A percentile compares a stretch with the other conserved stretches of the same genome.
Conservation (phyloP, 2,797 vertebrate genomes). For the Amniataba percoides region DNA sequence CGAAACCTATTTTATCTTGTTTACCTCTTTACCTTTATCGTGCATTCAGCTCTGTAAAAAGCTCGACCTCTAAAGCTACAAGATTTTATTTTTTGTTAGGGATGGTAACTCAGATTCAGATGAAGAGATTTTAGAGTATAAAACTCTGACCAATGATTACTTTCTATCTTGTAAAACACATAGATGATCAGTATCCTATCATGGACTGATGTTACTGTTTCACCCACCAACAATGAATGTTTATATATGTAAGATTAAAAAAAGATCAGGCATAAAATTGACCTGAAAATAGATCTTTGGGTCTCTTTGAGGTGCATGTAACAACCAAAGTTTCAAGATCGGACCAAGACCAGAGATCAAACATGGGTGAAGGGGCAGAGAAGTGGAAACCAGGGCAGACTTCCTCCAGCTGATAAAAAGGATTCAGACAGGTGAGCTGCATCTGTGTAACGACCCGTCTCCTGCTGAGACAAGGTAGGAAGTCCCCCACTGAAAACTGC, state of each 20-base stretch:
- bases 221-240: not conserved
- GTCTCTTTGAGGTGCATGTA: not conserved
- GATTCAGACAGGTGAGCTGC: conserved; percentile 2
- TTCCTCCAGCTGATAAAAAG: not conserved
- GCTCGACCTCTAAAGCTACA: not conserved
- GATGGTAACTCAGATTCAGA: not conserved
- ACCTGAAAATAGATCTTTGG: not conserved
- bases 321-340: not conserved
- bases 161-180: no score
- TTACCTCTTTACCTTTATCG: no score
- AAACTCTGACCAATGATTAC: not conserved
- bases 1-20: not conserved
- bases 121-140: not conserved
- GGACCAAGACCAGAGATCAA: not conserved
- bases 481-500: not conserved
- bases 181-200: no score
- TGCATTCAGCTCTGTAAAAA: not conserved
- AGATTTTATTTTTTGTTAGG: not conserved
- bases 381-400: no score
- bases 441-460: not conserved
- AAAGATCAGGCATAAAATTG: not conserved
- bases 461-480: not conserved
- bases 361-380: not conserved
- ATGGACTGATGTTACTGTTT: not conserved
- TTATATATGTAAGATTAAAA: not conserved